These are phyloP conservation scores for Labroides dimidiatus DNA, from an alignment of 2,797 vertebrate species.

Conservation along the genomic window DNA sequence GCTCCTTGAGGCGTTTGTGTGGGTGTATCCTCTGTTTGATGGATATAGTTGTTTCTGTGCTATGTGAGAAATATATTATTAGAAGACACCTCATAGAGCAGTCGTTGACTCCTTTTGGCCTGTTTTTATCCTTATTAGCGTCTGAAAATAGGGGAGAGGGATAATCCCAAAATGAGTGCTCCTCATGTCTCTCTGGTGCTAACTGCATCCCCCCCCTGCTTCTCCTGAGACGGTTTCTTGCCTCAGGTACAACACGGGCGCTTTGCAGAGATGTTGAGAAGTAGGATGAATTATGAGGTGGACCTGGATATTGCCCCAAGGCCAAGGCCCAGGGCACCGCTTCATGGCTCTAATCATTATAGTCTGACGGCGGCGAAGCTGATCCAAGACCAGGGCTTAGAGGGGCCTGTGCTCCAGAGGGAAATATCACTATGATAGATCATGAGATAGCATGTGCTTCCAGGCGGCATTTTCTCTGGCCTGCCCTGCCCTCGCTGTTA, in stretches of 20 bases:
- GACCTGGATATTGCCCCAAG: constrained; percentile 73
- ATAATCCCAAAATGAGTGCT: constrained; percentile 51
- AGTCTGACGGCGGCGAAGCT: constrained; percentile 74
- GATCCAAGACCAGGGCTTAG: constrained; percentile 75
- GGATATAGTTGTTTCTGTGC: constrained; percentile 37
- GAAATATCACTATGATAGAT: constrained; percentile 81
- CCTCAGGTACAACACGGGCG: constrained; percentile 19
- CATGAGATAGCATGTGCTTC: constrained; percentile 72
- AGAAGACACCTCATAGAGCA: constrained; percentile 34
- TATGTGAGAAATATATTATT: constrained; percentile 28
- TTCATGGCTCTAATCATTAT: constrained; percentile 82
- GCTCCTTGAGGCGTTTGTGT: constrained; percentile 24
- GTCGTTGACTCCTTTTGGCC: constrained; percentile 33
- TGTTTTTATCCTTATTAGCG: constrained; percentile 55
- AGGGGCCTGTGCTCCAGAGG: constrained; percentile 65
- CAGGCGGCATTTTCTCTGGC: constrained; percentile 59
- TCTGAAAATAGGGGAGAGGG: constrained; percentile 23
- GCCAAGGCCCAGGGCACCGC: constrained; percentile 74
- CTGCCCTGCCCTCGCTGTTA: constrained; percentile 50
- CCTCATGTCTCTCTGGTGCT: constrained; percentile 48
- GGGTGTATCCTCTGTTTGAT: constrained; percentile 32
- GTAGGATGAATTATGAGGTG: constrained; percentile 78
- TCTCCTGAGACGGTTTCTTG: constrained; percentile 52
- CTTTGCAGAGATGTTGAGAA: constrained; percentile 66
- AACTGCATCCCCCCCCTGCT: constrained; percentile 43